Conservation (phyloP, 2,888 invertebrate genomes). For the Lamellibrachia satsuma region DNA sequence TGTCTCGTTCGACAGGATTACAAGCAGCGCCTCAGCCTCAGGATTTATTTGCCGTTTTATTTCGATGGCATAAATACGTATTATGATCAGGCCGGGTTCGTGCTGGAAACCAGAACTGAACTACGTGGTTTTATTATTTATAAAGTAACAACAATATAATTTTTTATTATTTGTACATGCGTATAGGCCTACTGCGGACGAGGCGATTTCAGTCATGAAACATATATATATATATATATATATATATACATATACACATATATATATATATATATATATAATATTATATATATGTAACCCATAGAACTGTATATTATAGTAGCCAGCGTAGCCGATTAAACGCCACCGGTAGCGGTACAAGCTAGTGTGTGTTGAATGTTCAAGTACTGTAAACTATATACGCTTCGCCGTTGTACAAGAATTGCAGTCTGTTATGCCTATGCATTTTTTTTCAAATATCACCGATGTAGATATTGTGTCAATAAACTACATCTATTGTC, state of each 20-base stretch:
- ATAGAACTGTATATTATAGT: too few relatives aligned
- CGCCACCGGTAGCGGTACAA: too few relatives aligned
- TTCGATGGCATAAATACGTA: neutral
- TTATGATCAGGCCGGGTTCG: neutral
- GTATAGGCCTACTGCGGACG: neutral
- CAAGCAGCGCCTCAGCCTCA: neutral
- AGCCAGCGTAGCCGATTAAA: too few relatives aligned
- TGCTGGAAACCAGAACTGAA: neutral
- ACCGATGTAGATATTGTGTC: too few relatives aligned
- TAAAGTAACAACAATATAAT: neutral
- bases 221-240: neutral
- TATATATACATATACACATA: neutral
- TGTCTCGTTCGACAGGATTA: too few relatives aligned
- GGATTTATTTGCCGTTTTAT: neutral
- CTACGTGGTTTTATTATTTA: neutral
- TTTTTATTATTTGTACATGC: neutral
- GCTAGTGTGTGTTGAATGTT: too few relatives aligned
- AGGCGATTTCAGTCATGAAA: neutral
- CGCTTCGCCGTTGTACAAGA: too few relatives aligned
- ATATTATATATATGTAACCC: too few relatives aligned
- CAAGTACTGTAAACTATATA: too few relatives aligned
- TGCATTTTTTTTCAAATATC: too few relatives aligned
- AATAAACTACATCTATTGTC: too few relatives aligned
- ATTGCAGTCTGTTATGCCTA: too few relatives aligned
- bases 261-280: neutral